A percentile compares a stretch with the other conserved stretches of the same genome.
Evolutionary conservation across 1,140 invertebrate genomes (phyloP).

Genomic region (Pollicipes pollicipes): DNA sequence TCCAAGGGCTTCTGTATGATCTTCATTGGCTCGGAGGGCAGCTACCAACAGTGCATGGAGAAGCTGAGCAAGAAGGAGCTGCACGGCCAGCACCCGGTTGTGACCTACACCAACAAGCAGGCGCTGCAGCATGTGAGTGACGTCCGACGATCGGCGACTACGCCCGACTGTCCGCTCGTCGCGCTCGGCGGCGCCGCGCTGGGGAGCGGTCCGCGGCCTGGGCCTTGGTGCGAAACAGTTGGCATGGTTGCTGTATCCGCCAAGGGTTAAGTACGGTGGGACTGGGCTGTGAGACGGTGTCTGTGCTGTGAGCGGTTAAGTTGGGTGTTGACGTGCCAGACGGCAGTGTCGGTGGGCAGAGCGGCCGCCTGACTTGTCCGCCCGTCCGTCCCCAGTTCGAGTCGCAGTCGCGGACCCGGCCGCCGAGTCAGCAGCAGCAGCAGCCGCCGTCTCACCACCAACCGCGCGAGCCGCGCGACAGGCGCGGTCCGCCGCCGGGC

Average conservation of each 20-base stretch:
- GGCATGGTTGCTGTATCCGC: no score
- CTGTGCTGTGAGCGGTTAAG: no score
- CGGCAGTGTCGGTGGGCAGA: no score
- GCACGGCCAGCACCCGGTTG: conserved; percentile 83
- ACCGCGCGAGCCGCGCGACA: conserved; percentile 10
- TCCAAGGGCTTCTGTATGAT: conserved; percentile 95
- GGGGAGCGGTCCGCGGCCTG: conserved; percentile 5
- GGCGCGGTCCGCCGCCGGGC: conserved; percentile 13
- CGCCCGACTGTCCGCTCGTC: conserved; percentile 25
- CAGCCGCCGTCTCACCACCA: conserved; percentile 36
- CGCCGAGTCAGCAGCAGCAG: conserved; percentile 48
- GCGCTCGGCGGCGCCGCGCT: no score
- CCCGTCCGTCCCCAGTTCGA: conserved; percentile 42
- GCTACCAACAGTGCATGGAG: conserved; percentile 75
- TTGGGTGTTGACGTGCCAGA: no score
- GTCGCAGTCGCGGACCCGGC: conserved; percentile 72
- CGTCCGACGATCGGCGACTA: conserved; percentile 37
- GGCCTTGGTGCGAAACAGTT: no score
- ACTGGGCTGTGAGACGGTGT: no score
- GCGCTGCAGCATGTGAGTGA: conserved; percentile 41
- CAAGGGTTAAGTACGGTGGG: no score
- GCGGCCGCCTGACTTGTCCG: background rate
- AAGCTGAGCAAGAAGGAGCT: conserved; percentile 82
- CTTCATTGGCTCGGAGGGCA: conserved; percentile 76
- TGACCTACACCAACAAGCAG: conserved; percentile 88